Evolutionary conservation across 1,140 invertebrate genomes (phyloP).

Genomic region (Lordiphosa mommai): DNA sequence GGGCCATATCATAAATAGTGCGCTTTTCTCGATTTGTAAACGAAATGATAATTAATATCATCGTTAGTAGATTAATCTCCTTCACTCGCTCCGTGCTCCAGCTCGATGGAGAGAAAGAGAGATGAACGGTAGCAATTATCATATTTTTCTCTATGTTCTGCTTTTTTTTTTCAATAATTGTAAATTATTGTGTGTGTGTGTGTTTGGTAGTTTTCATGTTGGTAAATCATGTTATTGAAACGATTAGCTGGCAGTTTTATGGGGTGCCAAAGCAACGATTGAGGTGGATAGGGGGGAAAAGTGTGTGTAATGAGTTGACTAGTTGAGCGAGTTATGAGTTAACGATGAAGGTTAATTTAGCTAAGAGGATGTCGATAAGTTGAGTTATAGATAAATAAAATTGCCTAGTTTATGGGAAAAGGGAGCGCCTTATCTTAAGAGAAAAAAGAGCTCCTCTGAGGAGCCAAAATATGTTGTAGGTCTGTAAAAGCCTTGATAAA

Average conservation of each 20-base stretch:
- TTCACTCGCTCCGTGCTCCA: neutral
- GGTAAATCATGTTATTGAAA: conserved; percentile 73
- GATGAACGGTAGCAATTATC: conserved; percentile 66
- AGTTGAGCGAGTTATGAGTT: conserved; percentile 4
- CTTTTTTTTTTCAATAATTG: conserved; percentile 64
- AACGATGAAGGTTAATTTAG: no score
- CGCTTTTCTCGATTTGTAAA: conserved; percentile 66
- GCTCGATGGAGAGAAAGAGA: conserved; percentile 10
- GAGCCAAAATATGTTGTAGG: no score
- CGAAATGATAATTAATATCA: conserved; percentile 75
- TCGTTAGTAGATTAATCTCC: conserved; percentile 64
- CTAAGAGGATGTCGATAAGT: no score
- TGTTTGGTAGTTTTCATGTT: no score
- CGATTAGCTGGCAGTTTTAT: conserved; percentile 71
- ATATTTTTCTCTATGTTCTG: conserved; percentile 56
- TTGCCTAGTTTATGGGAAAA: no score
- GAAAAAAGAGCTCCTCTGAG: no score
- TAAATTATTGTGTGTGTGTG: conserved; percentile 64
- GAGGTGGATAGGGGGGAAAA: neutral
- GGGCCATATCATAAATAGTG: conserved; percentile 54
- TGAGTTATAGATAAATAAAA: neutral
- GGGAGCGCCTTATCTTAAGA: no score
- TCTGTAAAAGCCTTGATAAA: no score
- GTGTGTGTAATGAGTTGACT: neutral
- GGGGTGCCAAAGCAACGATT: conserved; percentile 36